A percentile compares a stretch with the other conserved stretches of the same genome.
These are phyloP conservation scores for Stichodactyla mertensii DNA, from an alignment of 64 coral and sea anemone species.

Conservation along the genomic window DNA sequence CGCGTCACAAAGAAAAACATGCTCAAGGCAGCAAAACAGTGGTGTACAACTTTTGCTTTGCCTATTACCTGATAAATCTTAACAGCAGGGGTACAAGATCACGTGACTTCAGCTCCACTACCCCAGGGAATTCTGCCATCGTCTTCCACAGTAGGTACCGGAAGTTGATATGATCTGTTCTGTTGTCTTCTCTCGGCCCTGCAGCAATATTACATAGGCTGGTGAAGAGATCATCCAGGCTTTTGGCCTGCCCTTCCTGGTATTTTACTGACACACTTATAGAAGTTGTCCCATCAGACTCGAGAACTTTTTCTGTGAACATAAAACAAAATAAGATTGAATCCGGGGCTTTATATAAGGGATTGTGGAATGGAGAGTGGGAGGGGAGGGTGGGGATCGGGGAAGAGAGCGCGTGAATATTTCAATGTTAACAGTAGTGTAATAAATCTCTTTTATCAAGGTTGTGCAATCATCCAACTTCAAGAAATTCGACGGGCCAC, in stretches of 20 bases:
- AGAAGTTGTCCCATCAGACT: neutral
- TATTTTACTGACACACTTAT: neutral
- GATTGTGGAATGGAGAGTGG: too few relatives aligned
- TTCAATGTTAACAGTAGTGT: too few relatives aligned
- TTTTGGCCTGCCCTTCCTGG: neutral
- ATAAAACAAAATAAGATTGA: neutral
- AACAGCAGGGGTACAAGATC: constrained; percentile 68
- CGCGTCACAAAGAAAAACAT: neutral
- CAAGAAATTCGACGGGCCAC: too few relatives aligned
- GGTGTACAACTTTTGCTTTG: too few relatives aligned
- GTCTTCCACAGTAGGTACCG: constrained; percentile 76
- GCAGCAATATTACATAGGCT: constrained; percentile 23
- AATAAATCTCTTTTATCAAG: too few relatives aligned
- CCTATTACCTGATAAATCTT: constrained; percentile 63
- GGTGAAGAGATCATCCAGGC: constrained; percentile 45
- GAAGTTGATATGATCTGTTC: constrained; percentile 71
- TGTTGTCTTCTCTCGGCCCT: constrained; percentile 59
- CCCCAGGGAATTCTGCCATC: constrained; percentile 68
- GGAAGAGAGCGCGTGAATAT: too few relatives aligned
- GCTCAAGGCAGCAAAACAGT: neutral
- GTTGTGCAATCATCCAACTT: too few relatives aligned
- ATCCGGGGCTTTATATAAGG: neutral
- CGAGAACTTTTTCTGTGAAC: constrained; percentile 34
- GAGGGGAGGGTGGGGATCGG: too few relatives aligned
- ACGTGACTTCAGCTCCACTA: constrained; percentile 64